Evolutionary conservation across 2,113 vertebrate species (phyloP).

Genomic region (Halichoeres trimaculatus): DNA sequence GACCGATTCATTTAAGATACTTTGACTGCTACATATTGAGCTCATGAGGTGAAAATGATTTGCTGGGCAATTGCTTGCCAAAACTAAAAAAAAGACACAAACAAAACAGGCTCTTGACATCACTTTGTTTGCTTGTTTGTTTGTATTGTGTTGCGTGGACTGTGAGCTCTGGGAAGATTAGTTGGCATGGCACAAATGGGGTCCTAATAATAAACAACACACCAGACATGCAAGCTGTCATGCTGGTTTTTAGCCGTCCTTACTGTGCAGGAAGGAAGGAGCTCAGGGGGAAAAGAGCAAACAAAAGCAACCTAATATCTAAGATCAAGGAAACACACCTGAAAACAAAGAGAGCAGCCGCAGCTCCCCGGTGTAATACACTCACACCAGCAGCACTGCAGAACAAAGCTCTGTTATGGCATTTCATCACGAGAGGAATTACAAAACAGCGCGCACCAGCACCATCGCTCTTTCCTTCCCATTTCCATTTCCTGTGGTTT

Average conservation of each 20-base stretch:
- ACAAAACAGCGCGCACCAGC: slow-evolving; percentile 49
- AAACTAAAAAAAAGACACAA: slow-evolving; percentile 25
- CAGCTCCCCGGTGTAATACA: not conserved
- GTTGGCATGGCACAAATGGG: slow-evolving; percentile 62
- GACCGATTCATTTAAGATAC: slow-evolving; percentile 17
- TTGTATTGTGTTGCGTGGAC: slow-evolving; percentile 51
- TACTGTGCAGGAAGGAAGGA: slow-evolving; percentile 11
- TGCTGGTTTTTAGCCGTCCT: slow-evolving; percentile 23
- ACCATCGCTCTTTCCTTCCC: slow-evolving; percentile 62
- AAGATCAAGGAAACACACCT: slow-evolving; percentile 24
- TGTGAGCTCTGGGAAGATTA: slow-evolving; percentile 53
- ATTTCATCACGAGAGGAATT: slow-evolving; percentile 62
- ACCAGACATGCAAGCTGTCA: slow-evolving; percentile 32
- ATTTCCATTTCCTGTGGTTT: slow-evolving; percentile 65
- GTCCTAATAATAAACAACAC: slow-evolving; percentile 64
- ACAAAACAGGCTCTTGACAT: slow-evolving; percentile 4
- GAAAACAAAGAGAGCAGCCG: slow-evolving; percentile 12
- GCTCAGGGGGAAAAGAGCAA: slow-evolving; percentile 15
- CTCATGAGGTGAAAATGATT: slow-evolving; percentile 37
- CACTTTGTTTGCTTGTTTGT: slow-evolving; percentile 62
- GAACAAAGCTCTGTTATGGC: slow-evolving; percentile 39
- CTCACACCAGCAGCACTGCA: slow-evolving; percentile 33
- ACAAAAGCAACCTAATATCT: slow-evolving; percentile 41
- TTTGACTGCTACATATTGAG: slow-evolving; percentile 9
- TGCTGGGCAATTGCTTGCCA: slow-evolving; percentile 27